phyloP scores from a whole-genome alignment of 2,888 invertebrate genomes.

The Ophion ellenae region DNA sequence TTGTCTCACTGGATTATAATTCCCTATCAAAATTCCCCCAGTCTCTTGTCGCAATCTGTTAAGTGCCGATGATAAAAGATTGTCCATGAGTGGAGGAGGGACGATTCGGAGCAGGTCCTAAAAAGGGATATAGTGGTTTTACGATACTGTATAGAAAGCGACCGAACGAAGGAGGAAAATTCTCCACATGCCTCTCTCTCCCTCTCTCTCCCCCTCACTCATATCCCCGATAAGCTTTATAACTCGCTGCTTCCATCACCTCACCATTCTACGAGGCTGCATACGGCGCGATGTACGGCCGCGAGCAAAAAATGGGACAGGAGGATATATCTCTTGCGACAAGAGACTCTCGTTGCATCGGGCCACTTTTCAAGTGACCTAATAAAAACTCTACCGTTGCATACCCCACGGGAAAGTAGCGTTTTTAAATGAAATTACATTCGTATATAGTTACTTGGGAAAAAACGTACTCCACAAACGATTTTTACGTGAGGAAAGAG shows the following conservation, averaged over 20 bases:
- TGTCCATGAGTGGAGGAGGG: constrained; percentile 46
- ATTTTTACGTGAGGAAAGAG: background rate
- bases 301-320: constrained; percentile 31
- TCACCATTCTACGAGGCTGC: constrained; percentile 25
- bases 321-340: constrained; percentile 11
- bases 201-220: background rate
- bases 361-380: constrained; percentile 30
- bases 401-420: constrained; percentile 16
- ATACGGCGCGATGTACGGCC: constrained; percentile 56
- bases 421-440: constrained; percentile 52
- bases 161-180: constrained; percentile 44
- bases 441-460: constrained; percentile 36
- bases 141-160: constrained; percentile 33
- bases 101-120: constrained; percentile 32
- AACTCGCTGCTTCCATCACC: constrained; percentile 1
- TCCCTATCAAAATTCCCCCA: constrained; percentile 7
- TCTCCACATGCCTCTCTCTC: constrained; percentile 44
- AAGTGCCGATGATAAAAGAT: constrained; percentile 53
- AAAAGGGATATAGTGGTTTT: constrained; percentile 40
- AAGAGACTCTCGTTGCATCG: constrained; percentile 43
- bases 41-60: constrained; percentile 51
- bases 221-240: constrained; percentile 27
- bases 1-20: constrained; percentile 26
- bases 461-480: constrained; percentile 10
- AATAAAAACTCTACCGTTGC: constrained; percentile 1